Base-by-base conservation (phyloP, 2,797 vertebrate genomes). In the Podarcis siculus region DNA sequence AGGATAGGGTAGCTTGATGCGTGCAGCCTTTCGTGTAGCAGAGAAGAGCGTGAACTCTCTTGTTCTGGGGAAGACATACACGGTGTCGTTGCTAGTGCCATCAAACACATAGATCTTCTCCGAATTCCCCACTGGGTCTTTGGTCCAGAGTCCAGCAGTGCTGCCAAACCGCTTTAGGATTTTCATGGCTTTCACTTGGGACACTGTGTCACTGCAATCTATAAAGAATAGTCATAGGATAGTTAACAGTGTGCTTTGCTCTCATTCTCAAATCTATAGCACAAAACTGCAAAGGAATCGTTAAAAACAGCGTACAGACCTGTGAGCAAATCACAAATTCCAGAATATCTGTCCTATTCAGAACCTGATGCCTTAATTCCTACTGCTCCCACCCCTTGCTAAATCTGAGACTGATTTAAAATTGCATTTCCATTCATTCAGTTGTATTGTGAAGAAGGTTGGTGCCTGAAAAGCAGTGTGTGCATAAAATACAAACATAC, bases 131-230 rank as follows among this genome's bases (percentile, higher is more conserved):
- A 96, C 2, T 0, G 98, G 97, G 25, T 99, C 99, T 94, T 98
- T 98, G 90, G 98, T 98, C 99, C 99, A 99, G 72, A 98, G 95
- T 25, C 99, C 99, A 1, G 98, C 97, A 2, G 97, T 39, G 79
- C 97, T 96, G 84, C 98, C 98, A 0, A 98, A 97, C 58, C 98
- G 97, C 95, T 99, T 99, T 90, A 99, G 95, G 93, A 99, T 99
- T 97, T 99, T 99, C 97, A 99, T 98, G 72, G 98, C 98, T 92
- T 97, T 97, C 95, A 99, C 97, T 30, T 96, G 97, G 58, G 98
- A 98, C 45, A 99, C 96, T 37, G 98, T 98, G 92, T 99, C 98
- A 2, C 97, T 96, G 89, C 99, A 99, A 85, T 99, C 99, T 99
- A 96, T 0, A 1, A 45, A 89, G 73, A 93, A 89, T n/a, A 89